phyloP scores from a whole-genome alignment of 2,113 vertebrate species.

The Daboia siamensis region DNA sequence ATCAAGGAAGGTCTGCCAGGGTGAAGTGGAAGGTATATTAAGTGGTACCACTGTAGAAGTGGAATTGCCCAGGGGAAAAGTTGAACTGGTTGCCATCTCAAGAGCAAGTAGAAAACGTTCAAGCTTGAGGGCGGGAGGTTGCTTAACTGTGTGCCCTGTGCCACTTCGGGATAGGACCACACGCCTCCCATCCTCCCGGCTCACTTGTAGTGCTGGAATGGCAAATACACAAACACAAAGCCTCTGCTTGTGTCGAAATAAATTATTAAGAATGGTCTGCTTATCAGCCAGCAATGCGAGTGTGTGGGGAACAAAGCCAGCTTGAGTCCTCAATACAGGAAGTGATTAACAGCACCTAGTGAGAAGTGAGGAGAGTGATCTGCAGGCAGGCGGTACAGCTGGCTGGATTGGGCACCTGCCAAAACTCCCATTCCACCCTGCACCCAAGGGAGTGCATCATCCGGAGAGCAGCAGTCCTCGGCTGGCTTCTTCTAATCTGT shows the following conservation, averaged over 20 bases:
- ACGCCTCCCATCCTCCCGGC: not conserved
- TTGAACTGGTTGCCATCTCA: conserved; percentile 11
- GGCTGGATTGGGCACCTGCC: rapidly evolving
- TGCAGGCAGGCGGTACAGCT: not conserved
- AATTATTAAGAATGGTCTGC: not conserved
- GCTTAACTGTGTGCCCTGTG: not conserved
- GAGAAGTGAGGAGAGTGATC: rapidly evolving
- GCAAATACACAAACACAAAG: not conserved
- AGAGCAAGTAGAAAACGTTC: conserved; percentile 20
- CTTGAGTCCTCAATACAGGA: not conserved
- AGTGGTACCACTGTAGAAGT: conserved; percentile 31
- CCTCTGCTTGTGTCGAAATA: conserved; percentile 21
- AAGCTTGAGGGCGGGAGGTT: not conserved
- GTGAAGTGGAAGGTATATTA: not conserved
- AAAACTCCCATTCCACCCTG: not conserved
- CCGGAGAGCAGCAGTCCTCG: not conserved
- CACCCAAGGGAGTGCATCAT: not conserved
- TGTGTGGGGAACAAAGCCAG: rapidly evolving
- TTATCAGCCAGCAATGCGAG: rapidly evolving
- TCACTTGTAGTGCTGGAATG: rapidly evolving
- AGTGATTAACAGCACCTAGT: not conserved
- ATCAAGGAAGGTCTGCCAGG: not conserved
- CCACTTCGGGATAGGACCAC: not conserved
- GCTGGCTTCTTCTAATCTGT: not conserved
- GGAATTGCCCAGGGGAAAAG: conserved; percentile 13